phyloP scores from a whole-genome alignment of 2,888 invertebrate genomes.

The Parnassius mnemosyne region DNA sequence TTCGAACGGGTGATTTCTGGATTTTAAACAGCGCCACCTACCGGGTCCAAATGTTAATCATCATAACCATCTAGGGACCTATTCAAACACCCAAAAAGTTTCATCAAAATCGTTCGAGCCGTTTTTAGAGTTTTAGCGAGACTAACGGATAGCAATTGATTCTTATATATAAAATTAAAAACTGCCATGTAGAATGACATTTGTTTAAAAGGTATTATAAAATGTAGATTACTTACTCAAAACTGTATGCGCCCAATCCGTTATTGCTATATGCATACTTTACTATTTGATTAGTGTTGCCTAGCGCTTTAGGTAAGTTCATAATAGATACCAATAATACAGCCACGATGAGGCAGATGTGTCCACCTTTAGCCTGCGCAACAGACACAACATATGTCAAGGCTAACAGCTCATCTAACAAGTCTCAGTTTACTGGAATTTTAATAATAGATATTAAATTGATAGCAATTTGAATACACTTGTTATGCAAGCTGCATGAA shows the following conservation, averaged over 20 bases:
- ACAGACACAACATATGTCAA: conserved; percentile 56
- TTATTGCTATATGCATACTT: conserved; percentile 63
- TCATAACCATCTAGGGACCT: too few relatives aligned
- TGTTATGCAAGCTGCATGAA: not conserved
- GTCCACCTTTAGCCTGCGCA: conserved; percentile 56
- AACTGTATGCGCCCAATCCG: conserved; percentile 67
- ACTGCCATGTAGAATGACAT: too few relatives aligned
- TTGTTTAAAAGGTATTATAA: not conserved
- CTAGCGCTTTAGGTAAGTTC: conserved; percentile 37
- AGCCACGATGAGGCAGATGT: conserved; percentile 38
- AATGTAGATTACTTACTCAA: conserved; percentile 57
- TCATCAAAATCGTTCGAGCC: too few relatives aligned
- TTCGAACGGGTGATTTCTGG: too few relatives aligned
- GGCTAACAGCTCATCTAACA: conserved; percentile 43
- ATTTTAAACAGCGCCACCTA: too few relatives aligned
- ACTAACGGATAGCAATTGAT: too few relatives aligned
- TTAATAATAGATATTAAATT: conserved; percentile 27
- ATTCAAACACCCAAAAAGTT: too few relatives aligned
- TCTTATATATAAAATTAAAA: too few relatives aligned
- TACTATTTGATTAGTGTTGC: conserved; percentile 53
- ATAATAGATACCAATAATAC: conserved; percentile 41
- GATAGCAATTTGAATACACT: conserved; percentile 7
- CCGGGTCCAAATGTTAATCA: too few relatives aligned
- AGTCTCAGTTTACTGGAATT: conserved; percentile 32
- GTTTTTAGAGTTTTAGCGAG: too few relatives aligned